Conservation (phyloP, 1,140 invertebrate genomes). For the Calycopis cecrops region DNA sequence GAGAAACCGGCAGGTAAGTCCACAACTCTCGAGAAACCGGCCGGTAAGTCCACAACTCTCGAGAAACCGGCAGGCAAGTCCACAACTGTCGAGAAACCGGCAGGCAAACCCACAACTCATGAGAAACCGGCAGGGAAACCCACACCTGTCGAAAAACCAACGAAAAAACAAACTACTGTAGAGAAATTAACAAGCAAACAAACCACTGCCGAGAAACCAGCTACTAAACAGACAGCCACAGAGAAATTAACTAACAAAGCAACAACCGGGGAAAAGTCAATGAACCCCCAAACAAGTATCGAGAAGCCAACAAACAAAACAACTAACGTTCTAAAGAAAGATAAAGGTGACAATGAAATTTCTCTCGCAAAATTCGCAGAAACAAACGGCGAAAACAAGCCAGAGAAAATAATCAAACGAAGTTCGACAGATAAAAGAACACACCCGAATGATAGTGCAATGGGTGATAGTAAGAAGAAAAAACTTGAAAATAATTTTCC, state of each 20-base stretch:
- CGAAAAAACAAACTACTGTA: neutral
- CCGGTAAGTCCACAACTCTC: neutral
- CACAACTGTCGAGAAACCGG: neutral
- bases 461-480: slow-evolving; percentile 7
- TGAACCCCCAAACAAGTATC: neutral
- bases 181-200: neutral
- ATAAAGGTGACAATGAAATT: slow-evolving; percentile 2
- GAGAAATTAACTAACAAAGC: neutral
- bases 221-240: neutral
- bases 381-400: neutral
- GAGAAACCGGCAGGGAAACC: neutral
- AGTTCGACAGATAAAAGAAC: neutral
- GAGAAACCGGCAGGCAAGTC: neutral
- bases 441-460: neutral
- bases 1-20: neutral
- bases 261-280: neutral
- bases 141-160: neutral
- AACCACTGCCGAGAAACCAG: neutral
- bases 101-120: neutral
- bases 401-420: neutral
- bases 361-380: neutral
- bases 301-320: neutral
- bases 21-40: too few relatives aligned
- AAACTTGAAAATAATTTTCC: slow-evolving; percentile 3
- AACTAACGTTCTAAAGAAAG: neutral